Evolutionary conservation across 2,113 vertebrate species (phyloP).

Genomic region (Hemiprocne comata): DNA sequence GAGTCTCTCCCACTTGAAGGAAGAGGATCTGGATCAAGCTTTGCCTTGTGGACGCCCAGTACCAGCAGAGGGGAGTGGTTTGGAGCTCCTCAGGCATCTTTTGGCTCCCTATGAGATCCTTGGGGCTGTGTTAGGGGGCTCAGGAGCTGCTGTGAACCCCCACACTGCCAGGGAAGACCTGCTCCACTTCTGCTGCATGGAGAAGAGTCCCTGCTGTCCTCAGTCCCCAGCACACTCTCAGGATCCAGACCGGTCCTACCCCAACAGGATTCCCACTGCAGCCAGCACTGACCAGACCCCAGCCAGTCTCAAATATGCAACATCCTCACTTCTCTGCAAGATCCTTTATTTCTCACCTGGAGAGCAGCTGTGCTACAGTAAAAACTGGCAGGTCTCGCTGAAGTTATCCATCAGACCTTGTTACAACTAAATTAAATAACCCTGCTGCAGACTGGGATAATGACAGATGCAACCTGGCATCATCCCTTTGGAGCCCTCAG

Average conservation of each 20-base stretch:
- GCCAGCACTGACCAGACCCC: accelerated
- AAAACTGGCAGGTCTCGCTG: not conserved
- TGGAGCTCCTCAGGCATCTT: not conserved
- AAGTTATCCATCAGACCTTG: not conserved
- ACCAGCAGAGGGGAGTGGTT: not conserved
- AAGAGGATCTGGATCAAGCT: not conserved
- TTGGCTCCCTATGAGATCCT: not conserved
- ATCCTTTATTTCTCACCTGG: accelerated
- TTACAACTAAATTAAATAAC: not conserved
- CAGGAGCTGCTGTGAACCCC: not conserved
- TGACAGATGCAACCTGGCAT: not conserved
- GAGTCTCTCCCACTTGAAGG: not conserved
- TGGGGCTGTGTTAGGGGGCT: accelerated
- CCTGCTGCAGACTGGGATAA: not conserved
- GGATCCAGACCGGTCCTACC: not conserved
- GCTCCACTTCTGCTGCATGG: not conserved
- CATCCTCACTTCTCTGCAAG: not conserved
- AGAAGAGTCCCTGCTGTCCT: not conserved
- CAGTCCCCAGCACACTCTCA: accelerated
- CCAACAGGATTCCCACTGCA: not conserved
- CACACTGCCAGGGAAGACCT: not conserved
- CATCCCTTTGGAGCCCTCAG: not conserved
- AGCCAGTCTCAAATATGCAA: not conserved
- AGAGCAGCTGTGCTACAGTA: not conserved
- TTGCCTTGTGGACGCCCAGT: not conserved